Conservation (phyloP, 2,797 vertebrate genomes). For the Gouania willdenowi region DNA sequence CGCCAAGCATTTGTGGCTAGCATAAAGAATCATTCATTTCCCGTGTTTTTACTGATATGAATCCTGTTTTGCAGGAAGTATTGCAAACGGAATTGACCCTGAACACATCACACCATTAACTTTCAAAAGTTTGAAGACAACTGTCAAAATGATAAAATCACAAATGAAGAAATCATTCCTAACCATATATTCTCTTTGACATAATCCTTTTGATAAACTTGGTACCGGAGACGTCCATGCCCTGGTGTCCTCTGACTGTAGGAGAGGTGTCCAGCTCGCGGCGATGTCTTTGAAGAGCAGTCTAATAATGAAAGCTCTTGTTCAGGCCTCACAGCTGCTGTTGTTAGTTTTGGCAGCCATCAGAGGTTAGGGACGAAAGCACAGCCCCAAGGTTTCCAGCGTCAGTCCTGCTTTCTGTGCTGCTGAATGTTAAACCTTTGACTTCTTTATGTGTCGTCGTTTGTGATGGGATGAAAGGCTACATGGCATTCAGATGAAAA, state of each 20-base stretch:
- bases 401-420: slow-evolving; percentile 9
- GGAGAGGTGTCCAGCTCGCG: slow-evolving; percentile 11
- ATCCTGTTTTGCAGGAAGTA: too few relatives aligned
- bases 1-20: too few relatives aligned
- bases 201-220: background rate
- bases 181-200: slow-evolving; percentile 1
- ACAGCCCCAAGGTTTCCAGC: slow-evolving; percentile 26
- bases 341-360: slow-evolving; percentile 50
- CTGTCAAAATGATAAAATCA: too few relatives aligned
- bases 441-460: slow-evolving; percentile 10
- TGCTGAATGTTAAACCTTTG: slow-evolving; percentile 16
- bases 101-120: too few relatives aligned
- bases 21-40: too few relatives aligned
- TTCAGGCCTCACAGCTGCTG: slow-evolving; percentile 47
- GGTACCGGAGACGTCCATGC: slow-evolving; percentile 1
- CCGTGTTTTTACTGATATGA: too few relatives aligned
- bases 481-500: too few relatives aligned
- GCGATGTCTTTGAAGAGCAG: slow-evolving; percentile 42
- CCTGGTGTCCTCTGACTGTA: slow-evolving; percentile 27
- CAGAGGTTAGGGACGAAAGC: slow-evolving; percentile 30
- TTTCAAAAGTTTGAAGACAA: too few relatives aligned
- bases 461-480: slow-evolving; percentile 10
- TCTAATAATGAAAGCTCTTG: slow-evolving; percentile 43
- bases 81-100: too few relatives aligned
- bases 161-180: too few relatives aligned